Percentiles rank a stretch among this genome's conserved stretches.
Evolutionary conservation across 2,797 vertebrate genomes (phyloP).

Genomic region (Centroberyx gerrardi): DNA sequence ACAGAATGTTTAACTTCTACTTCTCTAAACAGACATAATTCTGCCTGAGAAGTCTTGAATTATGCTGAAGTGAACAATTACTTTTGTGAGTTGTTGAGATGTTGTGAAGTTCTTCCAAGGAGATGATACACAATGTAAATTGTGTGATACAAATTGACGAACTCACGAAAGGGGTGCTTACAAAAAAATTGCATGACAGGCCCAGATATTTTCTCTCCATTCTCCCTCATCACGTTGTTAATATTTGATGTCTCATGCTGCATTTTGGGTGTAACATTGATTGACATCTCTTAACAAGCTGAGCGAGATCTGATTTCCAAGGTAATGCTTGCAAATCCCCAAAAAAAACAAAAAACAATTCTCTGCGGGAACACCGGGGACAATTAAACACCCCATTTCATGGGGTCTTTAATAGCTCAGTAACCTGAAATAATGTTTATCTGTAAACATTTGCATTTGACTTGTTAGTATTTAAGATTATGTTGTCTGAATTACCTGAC

Average conservation of each 20-base stretch:
- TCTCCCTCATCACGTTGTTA: not conserved
- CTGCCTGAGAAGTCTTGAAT: not conserved
- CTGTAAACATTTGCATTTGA: constrained; percentile 4
- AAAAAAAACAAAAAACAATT: not conserved
- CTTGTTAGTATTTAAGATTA: constrained; percentile 10
- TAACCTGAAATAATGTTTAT: constrained; percentile 6
- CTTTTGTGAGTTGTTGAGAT: not conserved
- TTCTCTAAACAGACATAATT: constrained; percentile 6
- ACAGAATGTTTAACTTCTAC: constrained; percentile 1
- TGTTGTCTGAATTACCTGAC: not conserved
- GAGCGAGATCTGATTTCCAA: not conserved
- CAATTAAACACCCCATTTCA: constrained; percentile 8
- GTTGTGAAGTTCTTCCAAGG: not conserved
- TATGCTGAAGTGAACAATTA: constrained; percentile 18
- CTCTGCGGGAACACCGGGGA: too few species aligned
- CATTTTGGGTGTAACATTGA: constrained; percentile 4
- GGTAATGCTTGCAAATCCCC: constrained; percentile 3
- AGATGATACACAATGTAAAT: too few species aligned
- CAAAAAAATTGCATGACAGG: not conserved
- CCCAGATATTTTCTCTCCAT: not conserved
- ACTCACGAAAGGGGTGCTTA: constrained; percentile 2
- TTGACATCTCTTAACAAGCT: not conserved
- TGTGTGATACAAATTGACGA: too few species aligned
- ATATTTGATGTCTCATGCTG: constrained; percentile 10
- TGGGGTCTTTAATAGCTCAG: constrained; percentile 1